A percentile compares a stretch with the other conserved stretches of the same genome.
Evolutionary conservation across 1,140 invertebrate species (phyloP).

Genomic region (Drosophila novamexicana): DNA sequence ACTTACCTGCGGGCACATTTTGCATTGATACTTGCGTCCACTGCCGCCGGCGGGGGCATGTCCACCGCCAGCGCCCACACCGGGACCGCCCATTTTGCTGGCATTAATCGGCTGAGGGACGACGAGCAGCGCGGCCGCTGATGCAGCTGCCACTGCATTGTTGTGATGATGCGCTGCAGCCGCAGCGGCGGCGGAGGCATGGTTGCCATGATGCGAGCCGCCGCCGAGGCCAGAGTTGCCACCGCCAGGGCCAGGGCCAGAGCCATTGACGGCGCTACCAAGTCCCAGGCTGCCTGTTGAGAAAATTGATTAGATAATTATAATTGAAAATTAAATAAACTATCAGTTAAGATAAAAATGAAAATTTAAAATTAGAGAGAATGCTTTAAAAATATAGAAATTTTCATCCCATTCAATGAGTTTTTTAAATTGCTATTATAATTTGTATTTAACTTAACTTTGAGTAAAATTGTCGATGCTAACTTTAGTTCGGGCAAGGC

Average conservation of each 20-base stretch:
- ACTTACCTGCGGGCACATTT: slow-evolving; percentile 98
- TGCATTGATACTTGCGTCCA: slow-evolving; percentile 96
- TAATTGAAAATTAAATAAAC: neutral
- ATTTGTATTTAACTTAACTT: no score
- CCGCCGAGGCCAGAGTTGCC: slow-evolving; percentile 85
- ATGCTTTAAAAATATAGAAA: no score
- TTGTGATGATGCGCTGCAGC: slow-evolving; percentile 75
- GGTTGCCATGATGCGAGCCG: slow-evolving; percentile 68
- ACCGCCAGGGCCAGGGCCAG: slow-evolving; percentile 40
- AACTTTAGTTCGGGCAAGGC: no score
- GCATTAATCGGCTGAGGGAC: slow-evolving; percentile 96
- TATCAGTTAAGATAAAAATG: neutral
- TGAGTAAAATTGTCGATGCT: no score
- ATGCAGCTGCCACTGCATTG: slow-evolving; percentile 83
- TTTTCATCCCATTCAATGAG: no score
- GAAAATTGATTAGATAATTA: slow-evolving; percentile 2
- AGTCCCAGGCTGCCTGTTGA: slow-evolving; percentile 61
- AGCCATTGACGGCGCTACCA: slow-evolving; percentile 44
- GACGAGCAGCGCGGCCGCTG: slow-evolving; percentile 89
- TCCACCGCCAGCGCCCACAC: slow-evolving; percentile 84
- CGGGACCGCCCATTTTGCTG: slow-evolving; percentile 86
- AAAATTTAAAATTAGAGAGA: no score
- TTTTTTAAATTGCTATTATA: no score
- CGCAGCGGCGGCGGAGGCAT: slow-evolving; percentile 55
- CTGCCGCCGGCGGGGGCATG: slow-evolving; percentile 85